Evolutionary conservation across 2,888 invertebrate genomes (phyloP).

Genomic region (Heliconius charithonia): DNA sequence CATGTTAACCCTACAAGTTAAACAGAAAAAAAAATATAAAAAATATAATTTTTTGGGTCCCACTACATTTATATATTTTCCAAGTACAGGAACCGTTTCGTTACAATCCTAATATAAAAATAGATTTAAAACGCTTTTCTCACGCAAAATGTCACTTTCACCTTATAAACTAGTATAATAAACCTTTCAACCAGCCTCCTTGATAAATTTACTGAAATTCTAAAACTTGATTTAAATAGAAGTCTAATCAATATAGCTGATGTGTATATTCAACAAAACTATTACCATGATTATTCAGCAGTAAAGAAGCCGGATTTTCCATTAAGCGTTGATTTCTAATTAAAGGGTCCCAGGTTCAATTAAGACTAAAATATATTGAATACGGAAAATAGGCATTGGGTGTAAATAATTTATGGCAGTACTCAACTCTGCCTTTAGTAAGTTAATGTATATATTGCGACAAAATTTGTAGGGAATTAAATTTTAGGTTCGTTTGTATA

Average conservation of each 20-base stretch:
- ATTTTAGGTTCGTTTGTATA: not conserved
- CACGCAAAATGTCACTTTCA: not conserved
- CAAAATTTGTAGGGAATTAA: not conserved
- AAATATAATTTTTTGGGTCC: too few relatives aligned
- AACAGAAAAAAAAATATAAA: too few relatives aligned
- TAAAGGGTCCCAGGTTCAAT: conserved; percentile 27
- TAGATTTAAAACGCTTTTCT: not conserved
- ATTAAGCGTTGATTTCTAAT: conserved; percentile 36
- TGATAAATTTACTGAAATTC: conserved; percentile 37
- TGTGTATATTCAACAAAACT: conserved; percentile 36
- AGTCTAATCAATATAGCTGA: conserved; percentile 34
- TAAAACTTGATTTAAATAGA: conserved; percentile 36
- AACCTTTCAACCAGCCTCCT: conserved; percentile 14
- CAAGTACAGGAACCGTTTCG: too few relatives aligned
- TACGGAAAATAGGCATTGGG: conserved; percentile 4
- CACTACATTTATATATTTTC: too few relatives aligned
- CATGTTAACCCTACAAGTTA: too few relatives aligned
- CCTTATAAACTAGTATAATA: conserved; percentile 11
- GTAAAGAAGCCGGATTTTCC: conserved; percentile 39
- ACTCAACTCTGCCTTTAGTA: not conserved
- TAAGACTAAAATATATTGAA: conserved; percentile 26
- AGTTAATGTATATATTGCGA: not conserved
- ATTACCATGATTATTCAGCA: conserved; percentile 39
- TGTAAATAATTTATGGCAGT: conserved; percentile 24
- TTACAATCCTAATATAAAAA: too few relatives aligned